A percentile compares a stretch with the other conserved stretches of the same genome.
Conservation (phyloP, 1,140 invertebrate species). For the Diprion similis region DNA sequence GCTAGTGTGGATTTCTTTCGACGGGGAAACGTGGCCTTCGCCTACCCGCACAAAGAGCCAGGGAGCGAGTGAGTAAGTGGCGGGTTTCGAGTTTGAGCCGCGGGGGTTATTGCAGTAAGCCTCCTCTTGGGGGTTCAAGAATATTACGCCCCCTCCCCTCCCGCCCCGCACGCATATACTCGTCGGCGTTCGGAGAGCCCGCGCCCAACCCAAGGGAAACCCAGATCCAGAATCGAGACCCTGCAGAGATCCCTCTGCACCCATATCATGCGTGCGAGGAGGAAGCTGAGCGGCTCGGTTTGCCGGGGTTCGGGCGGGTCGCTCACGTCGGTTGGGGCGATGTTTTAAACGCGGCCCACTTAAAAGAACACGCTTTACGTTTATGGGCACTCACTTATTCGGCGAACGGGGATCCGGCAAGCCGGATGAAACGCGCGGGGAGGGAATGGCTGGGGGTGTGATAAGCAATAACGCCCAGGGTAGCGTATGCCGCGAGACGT, state of each 20-base stretch:
- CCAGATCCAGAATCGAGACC: not conserved
- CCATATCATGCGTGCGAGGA: slow-evolving; percentile 13
- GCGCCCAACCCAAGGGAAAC: not conserved
- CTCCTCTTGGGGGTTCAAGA: slow-evolving; percentile 61
- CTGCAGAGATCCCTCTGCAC: slow-evolving; percentile 1
- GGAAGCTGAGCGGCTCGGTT: slow-evolving; percentile 32
- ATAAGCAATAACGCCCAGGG: slow-evolving; percentile 52
- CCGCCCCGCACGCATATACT: not conserved
- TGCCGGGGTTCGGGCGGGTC: slow-evolving; percentile 32
- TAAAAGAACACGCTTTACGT: slow-evolving; percentile 63
- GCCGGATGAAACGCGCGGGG: slow-evolving; percentile 38
- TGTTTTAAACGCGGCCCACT: slow-evolving; percentile 60
- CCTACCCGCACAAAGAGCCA: not conserved
- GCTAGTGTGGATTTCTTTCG: too few species aligned
- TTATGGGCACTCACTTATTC: slow-evolving; percentile 53
- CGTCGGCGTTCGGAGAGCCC: not conserved
- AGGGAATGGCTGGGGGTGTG: slow-evolving; percentile 30
- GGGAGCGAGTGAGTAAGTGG: slow-evolving; percentile 43
- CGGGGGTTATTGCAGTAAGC: slow-evolving; percentile 62
- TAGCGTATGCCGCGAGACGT: slow-evolving; percentile 41
- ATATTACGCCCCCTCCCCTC: slow-evolving; percentile 54
- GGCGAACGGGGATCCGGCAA: slow-evolving; percentile 33
- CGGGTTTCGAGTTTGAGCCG: slow-evolving; percentile 55
- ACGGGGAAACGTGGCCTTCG: too few species aligned
- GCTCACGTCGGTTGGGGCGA: slow-evolving; percentile 54